Conservation (phyloP, 2,113 vertebrate species). For the Vimba vimba region DNA sequence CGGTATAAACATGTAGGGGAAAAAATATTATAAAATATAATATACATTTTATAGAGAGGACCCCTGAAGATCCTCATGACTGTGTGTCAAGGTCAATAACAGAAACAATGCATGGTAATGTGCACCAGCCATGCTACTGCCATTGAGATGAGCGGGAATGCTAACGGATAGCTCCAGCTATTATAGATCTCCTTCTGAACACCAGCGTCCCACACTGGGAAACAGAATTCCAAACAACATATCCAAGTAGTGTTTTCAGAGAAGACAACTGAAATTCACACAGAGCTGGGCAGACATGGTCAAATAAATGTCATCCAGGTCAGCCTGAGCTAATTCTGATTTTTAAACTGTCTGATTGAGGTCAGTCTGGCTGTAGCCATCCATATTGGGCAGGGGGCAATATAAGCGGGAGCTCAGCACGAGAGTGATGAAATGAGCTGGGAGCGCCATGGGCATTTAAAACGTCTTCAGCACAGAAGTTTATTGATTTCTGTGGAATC, state of each 20-base stretch:
- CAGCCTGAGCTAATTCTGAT: not conserved
- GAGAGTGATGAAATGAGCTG: conserved; percentile 2
- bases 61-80: no score
- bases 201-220: not conserved
- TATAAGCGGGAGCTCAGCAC: not conserved
- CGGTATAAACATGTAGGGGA: not conserved
- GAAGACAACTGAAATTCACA: not conserved
- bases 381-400: not conserved
- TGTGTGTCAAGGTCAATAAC: no score
- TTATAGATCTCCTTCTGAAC: not conserved
- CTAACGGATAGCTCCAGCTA: not conserved
- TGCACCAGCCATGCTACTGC: not conserved
- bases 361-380: not conserved
- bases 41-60: not conserved
- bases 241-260: not conserved
- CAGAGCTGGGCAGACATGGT: not conserved
- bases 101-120: no score
- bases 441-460: conserved; percentile 33
- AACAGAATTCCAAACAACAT: not conserved
- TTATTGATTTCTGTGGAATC: conserved; percentile 50
- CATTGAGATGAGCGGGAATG: not conserved
- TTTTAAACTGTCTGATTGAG: not conserved
- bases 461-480: conserved; percentile 41
- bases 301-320: not conserved
- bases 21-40: not conserved